Conservation (phyloP, 2,113 vertebrate species). For the Chaetodon trifascialis region DNA sequence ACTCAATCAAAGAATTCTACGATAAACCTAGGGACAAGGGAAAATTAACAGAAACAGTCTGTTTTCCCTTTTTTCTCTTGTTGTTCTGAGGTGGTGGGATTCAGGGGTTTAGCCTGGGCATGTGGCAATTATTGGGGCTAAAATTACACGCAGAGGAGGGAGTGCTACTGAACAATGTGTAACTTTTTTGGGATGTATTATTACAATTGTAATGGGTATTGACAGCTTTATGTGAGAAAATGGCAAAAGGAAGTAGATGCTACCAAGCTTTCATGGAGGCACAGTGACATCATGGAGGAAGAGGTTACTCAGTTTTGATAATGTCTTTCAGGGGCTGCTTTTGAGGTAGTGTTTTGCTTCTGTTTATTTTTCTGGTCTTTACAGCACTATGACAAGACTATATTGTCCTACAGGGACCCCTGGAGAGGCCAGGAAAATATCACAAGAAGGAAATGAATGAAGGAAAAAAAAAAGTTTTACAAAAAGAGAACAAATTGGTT, state of each 20-base stretch:
- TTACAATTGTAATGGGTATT: background rate
- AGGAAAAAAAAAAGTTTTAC: background rate
- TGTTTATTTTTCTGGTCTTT: background rate
- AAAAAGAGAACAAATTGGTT: background rate
- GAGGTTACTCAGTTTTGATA: background rate
- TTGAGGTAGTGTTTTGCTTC: background rate
- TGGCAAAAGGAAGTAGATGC: background rate
- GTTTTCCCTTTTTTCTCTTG: constrained; percentile 29
- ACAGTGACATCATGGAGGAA: background rate
- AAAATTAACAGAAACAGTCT: background rate
- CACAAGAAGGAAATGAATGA: background rate
- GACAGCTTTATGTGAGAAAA: background rate
- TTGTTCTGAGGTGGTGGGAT: background rate
- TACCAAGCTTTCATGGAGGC: background rate
- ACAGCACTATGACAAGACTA: background rate
- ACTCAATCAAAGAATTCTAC: constrained; percentile 23
- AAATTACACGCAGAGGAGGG: constrained; percentile 1
- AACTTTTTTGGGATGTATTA: constrained; percentile 2
- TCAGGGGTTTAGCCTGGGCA: background rate
- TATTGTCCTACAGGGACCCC: background rate
- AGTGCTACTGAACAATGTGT: background rate
- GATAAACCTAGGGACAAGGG: constrained; percentile 1
- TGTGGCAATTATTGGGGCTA: constrained; percentile 2
- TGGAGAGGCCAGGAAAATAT: background rate
- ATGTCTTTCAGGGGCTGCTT: background rate